Evolutionary conservation across 2,113 vertebrate genomes (phyloP).

Genomic region (Psittacula cyanocephala): DNA sequence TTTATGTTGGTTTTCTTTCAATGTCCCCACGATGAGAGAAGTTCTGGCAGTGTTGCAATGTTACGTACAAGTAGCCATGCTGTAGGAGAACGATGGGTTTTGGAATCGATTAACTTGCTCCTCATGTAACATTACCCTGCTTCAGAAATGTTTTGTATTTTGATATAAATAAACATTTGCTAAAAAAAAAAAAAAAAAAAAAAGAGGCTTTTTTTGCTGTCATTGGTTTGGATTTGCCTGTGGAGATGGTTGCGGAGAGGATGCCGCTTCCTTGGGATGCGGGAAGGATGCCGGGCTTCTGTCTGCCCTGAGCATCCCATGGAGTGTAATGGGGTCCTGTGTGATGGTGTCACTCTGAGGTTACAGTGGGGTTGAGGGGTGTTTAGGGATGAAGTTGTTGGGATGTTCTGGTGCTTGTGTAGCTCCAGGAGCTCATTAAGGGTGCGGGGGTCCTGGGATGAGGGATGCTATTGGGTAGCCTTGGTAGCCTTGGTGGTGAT

Average conservation of each 20-base stretch:
- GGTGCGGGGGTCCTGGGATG: neutral
- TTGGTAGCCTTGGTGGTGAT: neutral
- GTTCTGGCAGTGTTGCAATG: slow-evolving; percentile 67
- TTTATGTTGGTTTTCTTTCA: neutral
- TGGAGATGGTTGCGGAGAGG: neutral
- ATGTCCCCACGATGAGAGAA: slow-evolving; percentile 60
- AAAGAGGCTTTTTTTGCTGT: neutral
- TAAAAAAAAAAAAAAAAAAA: slow-evolving; percentile 72
- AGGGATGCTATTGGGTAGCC: neutral
- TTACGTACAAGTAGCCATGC: slow-evolving; percentile 57
- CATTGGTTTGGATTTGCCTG: neutral
- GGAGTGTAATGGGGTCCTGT: neutral
- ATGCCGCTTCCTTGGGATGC: neutral
- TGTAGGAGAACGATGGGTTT: slow-evolving; percentile 65
- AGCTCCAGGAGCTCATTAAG: slow-evolving; percentile 32
- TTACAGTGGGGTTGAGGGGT: neutral
- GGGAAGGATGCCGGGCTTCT: neutral
- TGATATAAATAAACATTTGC: slow-evolving; percentile 85
- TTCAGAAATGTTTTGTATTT: slow-evolving; percentile 87
- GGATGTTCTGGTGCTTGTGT: neutral
- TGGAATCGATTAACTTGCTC: slow-evolving; percentile 69
- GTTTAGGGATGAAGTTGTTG: neutral
- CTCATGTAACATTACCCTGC: slow-evolving; percentile 81
- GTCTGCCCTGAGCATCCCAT: neutral
- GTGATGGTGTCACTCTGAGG: neutral